phyloP scores from a whole-genome alignment of 2,113 vertebrate species.

The Brachypteracias leptosomus region DNA sequence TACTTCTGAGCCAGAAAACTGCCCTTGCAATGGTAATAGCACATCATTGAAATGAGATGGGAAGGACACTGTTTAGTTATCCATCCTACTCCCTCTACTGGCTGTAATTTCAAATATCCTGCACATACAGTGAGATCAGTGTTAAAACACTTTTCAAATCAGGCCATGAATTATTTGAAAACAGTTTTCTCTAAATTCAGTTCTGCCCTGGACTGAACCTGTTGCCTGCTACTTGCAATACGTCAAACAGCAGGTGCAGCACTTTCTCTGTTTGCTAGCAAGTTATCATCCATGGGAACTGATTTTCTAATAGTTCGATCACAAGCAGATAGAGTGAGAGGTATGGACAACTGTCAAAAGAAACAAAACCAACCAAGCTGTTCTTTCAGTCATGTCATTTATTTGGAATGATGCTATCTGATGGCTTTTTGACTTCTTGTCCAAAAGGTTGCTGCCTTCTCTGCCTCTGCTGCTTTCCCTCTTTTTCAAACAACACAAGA shows the following conservation, averaged over 20 bases:
- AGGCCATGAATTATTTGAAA: not conserved
- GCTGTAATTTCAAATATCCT: not conserved
- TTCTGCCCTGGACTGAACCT: not conserved
- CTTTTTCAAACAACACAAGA: not conserved
- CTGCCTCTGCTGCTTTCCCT: not conserved
- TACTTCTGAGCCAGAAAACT: not conserved
- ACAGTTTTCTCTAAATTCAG: not conserved
- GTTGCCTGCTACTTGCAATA: not conserved
- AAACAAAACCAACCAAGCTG: not conserved
- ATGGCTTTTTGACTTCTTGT: not conserved
- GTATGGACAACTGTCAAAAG: not conserved
- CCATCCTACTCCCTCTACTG: slow-evolving; percentile 61
- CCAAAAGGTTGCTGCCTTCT: not conserved
- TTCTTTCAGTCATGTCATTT: not conserved
- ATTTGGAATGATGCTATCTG: not conserved
- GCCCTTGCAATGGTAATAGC: not conserved
- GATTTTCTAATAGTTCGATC: not conserved
- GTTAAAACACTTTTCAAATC: not conserved
- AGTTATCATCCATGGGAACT: not conserved
- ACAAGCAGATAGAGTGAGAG: not conserved
- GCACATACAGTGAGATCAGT: not conserved
- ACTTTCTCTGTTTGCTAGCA: not conserved
- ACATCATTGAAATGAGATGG: not conserved
- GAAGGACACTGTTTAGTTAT: not conserved
- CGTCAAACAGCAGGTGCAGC: not conserved